These are phyloP conservation scores for Leptopilina boulardi DNA, from an alignment of 1,140 invertebrate species.

Conservation along the genomic window DNA sequence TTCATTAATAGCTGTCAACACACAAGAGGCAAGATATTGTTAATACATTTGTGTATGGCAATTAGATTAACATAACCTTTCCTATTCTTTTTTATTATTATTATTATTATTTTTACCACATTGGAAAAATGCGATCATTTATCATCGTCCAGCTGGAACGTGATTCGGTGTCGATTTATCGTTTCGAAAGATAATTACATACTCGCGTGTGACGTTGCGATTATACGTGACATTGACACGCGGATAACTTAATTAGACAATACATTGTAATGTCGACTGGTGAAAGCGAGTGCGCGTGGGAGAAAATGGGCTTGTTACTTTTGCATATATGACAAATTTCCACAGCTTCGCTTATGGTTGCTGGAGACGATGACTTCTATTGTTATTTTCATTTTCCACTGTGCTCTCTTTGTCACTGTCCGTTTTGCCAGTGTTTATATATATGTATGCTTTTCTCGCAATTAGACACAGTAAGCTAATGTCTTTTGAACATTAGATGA, in stretches of 20 bases:
- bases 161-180: conserved; percentile 25
- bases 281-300: not conserved
- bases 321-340: not conserved
- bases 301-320: conserved; percentile 13
- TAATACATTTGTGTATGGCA: not conserved
- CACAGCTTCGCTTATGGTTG: not conserved
- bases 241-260: conserved; percentile 28
- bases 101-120: not conserved
- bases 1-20: not conserved
- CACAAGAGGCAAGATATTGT: not conserved
- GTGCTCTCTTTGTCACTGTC: conserved; percentile 8
- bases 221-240: conserved; percentile 28
- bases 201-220: conserved; percentile 16
- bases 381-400: conserved; percentile 18
- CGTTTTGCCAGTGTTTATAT: too few relatives aligned
- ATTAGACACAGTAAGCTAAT: not conserved
- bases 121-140: conserved; percentile 6
- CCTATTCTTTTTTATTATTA: not conserved
- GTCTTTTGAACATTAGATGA: not conserved
- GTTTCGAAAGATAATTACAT: conserved; percentile 12
- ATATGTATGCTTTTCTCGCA: not conserved
- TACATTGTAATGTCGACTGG: conserved; percentile 10
- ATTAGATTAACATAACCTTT: conserved; percentile 13
- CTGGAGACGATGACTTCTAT: conserved; percentile 2
- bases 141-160: not conserved